phyloP scores from a whole-genome alignment of 2,113 vertebrate species.

The Columba janthina region DNA sequence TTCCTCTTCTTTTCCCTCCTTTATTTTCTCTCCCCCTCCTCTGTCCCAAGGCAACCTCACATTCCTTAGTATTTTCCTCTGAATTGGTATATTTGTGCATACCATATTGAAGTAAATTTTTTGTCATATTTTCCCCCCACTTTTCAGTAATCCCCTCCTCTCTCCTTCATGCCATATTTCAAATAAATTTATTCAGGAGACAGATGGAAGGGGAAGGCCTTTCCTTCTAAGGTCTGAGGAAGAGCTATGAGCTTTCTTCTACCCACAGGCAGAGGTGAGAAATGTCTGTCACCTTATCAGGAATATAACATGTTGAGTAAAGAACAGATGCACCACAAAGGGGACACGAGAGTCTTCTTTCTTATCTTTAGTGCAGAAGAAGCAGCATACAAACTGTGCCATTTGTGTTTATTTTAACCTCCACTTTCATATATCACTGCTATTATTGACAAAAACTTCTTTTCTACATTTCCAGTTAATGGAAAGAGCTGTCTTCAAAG shows the following conservation, averaged over 20 bases:
- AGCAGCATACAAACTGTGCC: not conserved
- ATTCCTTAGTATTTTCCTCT: not conserved
- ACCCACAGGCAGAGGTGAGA: not conserved
- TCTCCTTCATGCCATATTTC: not conserved
- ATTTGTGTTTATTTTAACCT: slow-evolving; percentile 1
- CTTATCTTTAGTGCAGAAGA: not conserved
- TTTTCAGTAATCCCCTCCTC: not conserved
- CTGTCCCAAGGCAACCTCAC: not conserved
- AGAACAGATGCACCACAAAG: not conserved
- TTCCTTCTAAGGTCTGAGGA: not conserved
- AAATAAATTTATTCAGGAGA: not conserved
- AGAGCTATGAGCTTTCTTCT: not conserved
- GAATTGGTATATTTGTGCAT: not conserved
- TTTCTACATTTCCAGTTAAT: slow-evolving; percentile 19
- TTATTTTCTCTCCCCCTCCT: not conserved
- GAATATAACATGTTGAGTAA: not conserved
- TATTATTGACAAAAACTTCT: slow-evolving; percentile 17
- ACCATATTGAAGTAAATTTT: not conserved
- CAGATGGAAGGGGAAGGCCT: not conserved
- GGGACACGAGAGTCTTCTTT: not conserved
- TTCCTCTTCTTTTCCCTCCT: not conserved
- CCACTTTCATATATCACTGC: not conserved
- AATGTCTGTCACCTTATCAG: not conserved
- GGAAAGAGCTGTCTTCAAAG: slow-evolving; percentile 25
- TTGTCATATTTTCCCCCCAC: not conserved